These are phyloP conservation scores for Microplitis deprimator DNA, from an alignment of 2,888 invertebrate genomes.

Conservation along the genomic window DNA sequence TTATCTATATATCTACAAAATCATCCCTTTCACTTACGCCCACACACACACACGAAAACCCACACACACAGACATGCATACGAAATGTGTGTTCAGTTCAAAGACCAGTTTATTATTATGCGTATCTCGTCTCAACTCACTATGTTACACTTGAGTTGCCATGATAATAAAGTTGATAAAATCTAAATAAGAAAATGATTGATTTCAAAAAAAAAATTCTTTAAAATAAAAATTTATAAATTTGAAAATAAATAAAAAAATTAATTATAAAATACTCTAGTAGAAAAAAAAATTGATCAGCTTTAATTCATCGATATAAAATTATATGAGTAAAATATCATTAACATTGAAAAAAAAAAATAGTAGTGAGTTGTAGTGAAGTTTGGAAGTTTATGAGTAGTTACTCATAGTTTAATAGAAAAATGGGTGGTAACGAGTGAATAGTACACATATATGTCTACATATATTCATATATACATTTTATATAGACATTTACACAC, in stretches of 20 bases:
- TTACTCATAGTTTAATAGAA: conserved; percentile 2
- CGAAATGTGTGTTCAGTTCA: conserved; percentile 9
- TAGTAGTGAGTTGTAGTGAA: conserved; percentile 25
- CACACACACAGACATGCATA: background rate
- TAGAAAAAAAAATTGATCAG: background rate
- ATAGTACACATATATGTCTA: background rate
- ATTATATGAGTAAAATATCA: background rate
- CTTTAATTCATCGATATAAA: background rate
- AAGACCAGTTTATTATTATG: conserved; percentile 27
- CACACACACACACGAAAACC: background rate
- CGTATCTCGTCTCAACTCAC: background rate
- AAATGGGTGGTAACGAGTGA: conserved; percentile 20
- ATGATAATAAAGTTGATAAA: background rate
- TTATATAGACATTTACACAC: background rate
- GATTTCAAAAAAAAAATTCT: no score
- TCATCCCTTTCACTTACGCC: background rate
- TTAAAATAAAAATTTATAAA: no score
- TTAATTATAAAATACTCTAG: no score
- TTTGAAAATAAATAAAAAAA: no score
- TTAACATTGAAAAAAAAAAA: background rate
- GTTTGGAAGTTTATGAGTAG: conserved; percentile 22
- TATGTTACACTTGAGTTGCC: background rate
- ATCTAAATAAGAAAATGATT: background rate
- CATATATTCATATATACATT: background rate
- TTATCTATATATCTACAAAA: background rate